Base-by-base conservation (phyloP, 2,113 vertebrate species). In the Carettochelys insculpta region DNA sequence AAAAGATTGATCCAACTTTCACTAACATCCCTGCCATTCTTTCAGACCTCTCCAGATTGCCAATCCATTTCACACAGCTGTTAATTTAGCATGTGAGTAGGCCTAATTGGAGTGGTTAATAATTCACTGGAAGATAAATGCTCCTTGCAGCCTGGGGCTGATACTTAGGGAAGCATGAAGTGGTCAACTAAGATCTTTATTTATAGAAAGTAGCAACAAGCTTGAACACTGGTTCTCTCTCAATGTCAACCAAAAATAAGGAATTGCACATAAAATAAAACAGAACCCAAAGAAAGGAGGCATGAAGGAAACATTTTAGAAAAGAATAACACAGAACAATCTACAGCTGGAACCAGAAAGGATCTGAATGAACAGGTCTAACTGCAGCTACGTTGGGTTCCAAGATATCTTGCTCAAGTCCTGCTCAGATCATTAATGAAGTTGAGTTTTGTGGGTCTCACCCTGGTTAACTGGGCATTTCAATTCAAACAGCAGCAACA, bases 121-220 rank as follows among this genome's bases (percentile, higher is more conserved):
- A 24, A 45, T 77, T 93, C 78, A 31, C 73, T 45, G n/a, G 43
- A 82, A 73, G 81, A 83, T 14, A 54, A 78, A 91, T 65, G 77
- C 31, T 79, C 73, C 75, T 90, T 81, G 77, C 87, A 47, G 80
- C 16, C 3, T 3, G 27, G 0, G 0, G 50, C 0, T 0, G 45
- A 41, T 0, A 0, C 58, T 71, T 82, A 86, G 73, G 88, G 90
- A 91, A 77, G 76, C 82, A 81, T 5, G 27, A 79, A 25, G 52
- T 85, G 50, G 11, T 73, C 82, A 78, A 24, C 41, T 38, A 51
- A 77, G 86, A 65, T 19, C 12, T 77, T 89, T 94, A 82, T 73
- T 88, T 92, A 89, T 11, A 89, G 83, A 58, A 56, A 83, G 48
- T 27, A 73, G 73, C 19, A 90, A 25, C 34, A 92, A 84, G 80